These are phyloP conservation scores for Microcebus ravelobensis DNA, from an alignment of 2,113 vertebrate genomes.

Conservation along the genomic window DNA sequence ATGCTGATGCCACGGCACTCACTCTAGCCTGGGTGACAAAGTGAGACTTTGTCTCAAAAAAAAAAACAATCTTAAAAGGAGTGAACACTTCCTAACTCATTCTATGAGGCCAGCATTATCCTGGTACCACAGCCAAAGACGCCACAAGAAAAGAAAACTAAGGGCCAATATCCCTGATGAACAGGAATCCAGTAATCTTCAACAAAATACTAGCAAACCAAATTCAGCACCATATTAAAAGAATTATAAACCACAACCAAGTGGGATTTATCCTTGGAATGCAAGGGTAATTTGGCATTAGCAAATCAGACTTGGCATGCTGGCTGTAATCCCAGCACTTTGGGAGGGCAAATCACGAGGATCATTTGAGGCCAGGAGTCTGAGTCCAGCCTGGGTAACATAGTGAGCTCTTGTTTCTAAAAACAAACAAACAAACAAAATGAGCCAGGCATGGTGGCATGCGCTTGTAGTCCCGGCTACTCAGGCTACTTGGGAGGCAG, in stretches of 20 bases:
- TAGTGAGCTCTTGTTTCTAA: no score
- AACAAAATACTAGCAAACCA: constrained; percentile 24
- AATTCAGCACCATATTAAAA: not conserved
- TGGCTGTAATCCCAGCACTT: no score
- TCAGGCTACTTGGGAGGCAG: no score
- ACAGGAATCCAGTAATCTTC: not conserved
- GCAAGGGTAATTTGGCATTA: not conserved
- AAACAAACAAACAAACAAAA: no score
- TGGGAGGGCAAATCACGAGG: no score
- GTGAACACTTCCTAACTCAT: not conserved
- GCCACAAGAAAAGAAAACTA: constrained; percentile 2
- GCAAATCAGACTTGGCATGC: not conserved
- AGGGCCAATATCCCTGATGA: not conserved
- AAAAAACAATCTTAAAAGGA: not conserved
- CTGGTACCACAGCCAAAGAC: not conserved
- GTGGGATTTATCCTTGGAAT: not conserved
- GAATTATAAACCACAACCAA: not conserved
- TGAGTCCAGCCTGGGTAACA: no score
- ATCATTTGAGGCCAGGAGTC: no score
- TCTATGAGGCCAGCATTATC: not conserved
- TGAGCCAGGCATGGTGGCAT: no score
- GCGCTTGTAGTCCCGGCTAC: no score
- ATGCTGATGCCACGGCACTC: no score
- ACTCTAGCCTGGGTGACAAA: no score
- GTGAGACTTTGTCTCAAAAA: no score